Percentiles rank a stretch among this genome's conserved stretches.
Conservation (phyloP, 2,888 invertebrate genomes). For the Lepidonotus clava region DNA sequence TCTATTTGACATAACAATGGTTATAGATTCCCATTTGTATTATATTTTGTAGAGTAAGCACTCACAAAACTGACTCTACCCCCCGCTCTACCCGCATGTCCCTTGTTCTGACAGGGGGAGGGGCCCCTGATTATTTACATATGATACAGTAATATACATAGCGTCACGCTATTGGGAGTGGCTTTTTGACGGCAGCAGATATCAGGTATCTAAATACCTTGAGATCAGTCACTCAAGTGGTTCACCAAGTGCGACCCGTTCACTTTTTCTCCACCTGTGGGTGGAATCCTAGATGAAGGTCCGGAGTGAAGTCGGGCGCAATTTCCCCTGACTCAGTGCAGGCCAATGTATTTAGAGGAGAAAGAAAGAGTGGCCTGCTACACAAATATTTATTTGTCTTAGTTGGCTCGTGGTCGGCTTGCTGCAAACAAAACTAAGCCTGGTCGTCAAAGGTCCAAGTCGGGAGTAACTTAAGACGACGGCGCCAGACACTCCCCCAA, state of each 20-base stretch:
- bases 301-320: neutral
- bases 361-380: slow-evolving; percentile 1
- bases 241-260: neutral
- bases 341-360: neutral
- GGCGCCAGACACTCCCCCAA: neutral
- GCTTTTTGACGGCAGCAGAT: neutral
- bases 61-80: too few relatives aligned
- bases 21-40: too few relatives aligned
- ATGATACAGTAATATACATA: too few relatives aligned
- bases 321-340: neutral
- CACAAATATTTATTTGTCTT: slow-evolving; percentile 50
- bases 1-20: too few relatives aligned
- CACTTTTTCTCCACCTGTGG: neutral
- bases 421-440: slow-evolving; percentile 14
- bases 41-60: too few relatives aligned
- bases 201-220: neutral
- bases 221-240: neutral
- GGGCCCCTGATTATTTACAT: too few relatives aligned
- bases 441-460: neutral
- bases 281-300: neutral
- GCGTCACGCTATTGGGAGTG: too few relatives aligned
- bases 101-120: too few relatives aligned
- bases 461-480: neutral
- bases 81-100: too few relatives aligned
- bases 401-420: neutral